phyloP scores from a whole-genome alignment of 1,140 invertebrate species.

The Arion vulgaris region DNA sequence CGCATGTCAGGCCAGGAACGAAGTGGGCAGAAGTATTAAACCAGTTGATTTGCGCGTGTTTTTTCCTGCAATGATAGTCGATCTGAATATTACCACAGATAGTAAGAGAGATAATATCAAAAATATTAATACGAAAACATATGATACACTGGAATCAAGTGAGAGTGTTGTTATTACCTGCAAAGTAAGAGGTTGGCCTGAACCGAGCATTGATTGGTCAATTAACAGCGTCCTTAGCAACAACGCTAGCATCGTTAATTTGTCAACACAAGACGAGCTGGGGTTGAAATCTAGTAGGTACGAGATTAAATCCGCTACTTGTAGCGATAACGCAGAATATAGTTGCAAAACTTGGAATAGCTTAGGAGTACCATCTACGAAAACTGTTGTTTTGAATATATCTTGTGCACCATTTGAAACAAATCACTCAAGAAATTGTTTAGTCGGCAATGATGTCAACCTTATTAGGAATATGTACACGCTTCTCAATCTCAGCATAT shows the following conservation, averaged over 20 bases:
- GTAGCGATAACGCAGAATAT: constrained; percentile 16
- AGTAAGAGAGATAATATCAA: too few relatives aligned
- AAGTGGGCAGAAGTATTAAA: constrained; percentile 23
- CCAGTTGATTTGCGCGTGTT: constrained; percentile 21
- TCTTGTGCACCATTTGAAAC: constrained; percentile 7
- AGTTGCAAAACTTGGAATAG: constrained; percentile 8
- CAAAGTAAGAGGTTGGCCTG: constrained; percentile 23
- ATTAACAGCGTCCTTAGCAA: background rate
- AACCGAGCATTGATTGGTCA: constrained; percentile 14
- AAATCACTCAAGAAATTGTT: background rate
- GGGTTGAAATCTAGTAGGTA: background rate
- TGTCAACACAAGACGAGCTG: background rate
- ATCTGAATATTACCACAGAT: background rate
- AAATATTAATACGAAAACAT: background rate
- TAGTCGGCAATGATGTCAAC: background rate
- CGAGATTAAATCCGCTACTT: constrained; percentile 3
- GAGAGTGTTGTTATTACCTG: background rate
- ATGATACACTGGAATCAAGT: background rate
- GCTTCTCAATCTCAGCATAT: background rate
- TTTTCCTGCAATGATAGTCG: background rate
- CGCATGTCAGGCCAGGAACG: constrained; percentile 38
- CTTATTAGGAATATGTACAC: background rate
- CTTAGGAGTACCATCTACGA: background rate
- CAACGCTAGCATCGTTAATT: background rate
- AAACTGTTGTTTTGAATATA: background rate